Evolutionary conservation across 2,888 invertebrate genomes (phyloP), one percentile per base, ranked within the genome.

Genomic region (Oxytorus armatus): DNA sequence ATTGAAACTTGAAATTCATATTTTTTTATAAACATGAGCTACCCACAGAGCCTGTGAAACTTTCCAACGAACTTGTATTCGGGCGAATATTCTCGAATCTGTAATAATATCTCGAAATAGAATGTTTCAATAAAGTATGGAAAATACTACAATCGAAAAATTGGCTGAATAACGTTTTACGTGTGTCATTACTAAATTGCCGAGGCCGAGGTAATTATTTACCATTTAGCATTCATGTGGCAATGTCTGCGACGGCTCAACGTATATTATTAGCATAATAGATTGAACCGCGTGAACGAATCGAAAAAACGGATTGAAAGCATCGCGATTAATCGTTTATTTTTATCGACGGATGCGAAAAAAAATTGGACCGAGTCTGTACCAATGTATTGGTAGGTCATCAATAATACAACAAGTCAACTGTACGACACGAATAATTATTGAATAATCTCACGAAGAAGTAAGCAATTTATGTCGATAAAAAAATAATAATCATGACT

Each of bases 241-340:
- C 23, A 55, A 16, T 57, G 55, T 7, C 33, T 33, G 57, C 4
- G 4, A 39, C 14, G 53, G 53, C 10, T 42, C 14, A 25, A 16
- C 18, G 18, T 4, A 14, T 49, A 55, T 55, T 25, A 39, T 53
- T 68, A 44, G 69, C 69, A 53, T 69, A 69, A 25, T 25, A 11
- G 69, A 69, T 69, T 55, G 25, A 42, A 44, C 10, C 29, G 14
- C 11, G 18, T 16, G 55, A 23, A 44, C 55, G 29, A 29, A 23
- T 39, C 10, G 39, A 25, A 14, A 14, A 23, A 21, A 11, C 18
- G 10, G 21, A 59, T 36, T 59, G 8, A 8, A 33, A 55, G 29
- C 29, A 33, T 14, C 33, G 25, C 16, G 33, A 16, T 33, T 16
- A n/a, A 55, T 14, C 29, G 33, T 29, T 33, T 55, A 33, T 55